Conservation (phyloP, 2,113 vertebrate species). For the Gorsachius goisagi region DNA sequence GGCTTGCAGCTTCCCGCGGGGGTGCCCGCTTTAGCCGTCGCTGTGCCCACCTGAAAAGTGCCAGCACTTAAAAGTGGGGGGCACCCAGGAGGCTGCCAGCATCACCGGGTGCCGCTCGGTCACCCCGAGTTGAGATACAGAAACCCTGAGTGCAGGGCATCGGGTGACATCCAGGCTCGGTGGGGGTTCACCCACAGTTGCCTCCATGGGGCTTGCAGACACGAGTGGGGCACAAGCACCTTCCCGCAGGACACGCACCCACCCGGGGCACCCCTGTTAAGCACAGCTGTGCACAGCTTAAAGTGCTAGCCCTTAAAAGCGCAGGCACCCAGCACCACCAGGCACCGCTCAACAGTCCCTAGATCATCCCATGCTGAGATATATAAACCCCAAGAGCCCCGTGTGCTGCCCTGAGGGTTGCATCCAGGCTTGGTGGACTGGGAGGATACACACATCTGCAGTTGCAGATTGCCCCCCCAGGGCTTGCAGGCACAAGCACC, state of each 20-base stretch:
- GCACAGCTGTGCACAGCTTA: rapidly evolving
- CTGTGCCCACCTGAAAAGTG: neutral
- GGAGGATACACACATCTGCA: too few relatives aligned
- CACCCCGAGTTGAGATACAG: too few relatives aligned
- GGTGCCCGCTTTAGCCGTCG: rapidly evolving
- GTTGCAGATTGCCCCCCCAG: neutral
- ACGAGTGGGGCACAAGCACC: rapidly evolving
- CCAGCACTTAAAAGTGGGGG: neutral
- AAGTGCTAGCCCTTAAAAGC: neutral
- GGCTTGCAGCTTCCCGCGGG: neutral
- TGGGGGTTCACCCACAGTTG: neutral
- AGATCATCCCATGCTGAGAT: too few relatives aligned
- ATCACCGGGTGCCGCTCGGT: rapidly evolving
- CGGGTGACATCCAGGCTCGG: neutral
- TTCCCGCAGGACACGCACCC: rapidly evolving
- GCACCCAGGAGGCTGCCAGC: neutral
- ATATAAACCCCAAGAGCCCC: neutral
- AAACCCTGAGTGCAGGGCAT: neutral
- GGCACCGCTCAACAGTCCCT: neutral
- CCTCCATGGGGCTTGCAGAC: neutral
- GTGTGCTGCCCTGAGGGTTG: neutral
- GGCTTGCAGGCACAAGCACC: neutral
- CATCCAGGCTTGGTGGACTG: neutral
- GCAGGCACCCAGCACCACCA: neutral
- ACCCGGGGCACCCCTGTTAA: neutral